Evolutionary conservation across 2,797 vertebrate genomes (phyloP), one percentile per base, ranked within the genome.

Genomic region (Lithobates pipiens): DNA sequence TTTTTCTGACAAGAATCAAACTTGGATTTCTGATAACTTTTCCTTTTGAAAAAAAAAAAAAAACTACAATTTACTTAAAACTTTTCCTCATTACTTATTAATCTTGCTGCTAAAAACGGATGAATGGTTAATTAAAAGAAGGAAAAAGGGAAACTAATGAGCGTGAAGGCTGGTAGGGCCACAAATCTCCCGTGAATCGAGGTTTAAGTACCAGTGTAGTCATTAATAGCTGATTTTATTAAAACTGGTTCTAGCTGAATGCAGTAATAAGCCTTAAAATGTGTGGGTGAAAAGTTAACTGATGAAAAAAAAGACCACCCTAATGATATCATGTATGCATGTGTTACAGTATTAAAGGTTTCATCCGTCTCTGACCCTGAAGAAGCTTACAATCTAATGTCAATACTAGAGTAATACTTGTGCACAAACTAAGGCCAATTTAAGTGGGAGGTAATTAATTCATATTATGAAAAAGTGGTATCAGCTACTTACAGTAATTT

Each of bases 81-180:
- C 65, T 67, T 77, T 77, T 54, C 21, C 76, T 77, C 54, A 78
- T 78, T 78, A 68, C 21, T 21, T 77, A 77, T 63, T 77, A 57
- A 61, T 61, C 16, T 57, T 61, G 50, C 54, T 63, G 50, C 46
- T 77, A 36, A 77, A 77, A 36, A n/a, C 3, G 29, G 27, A 63
- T 77, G 50, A 50, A 34, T 32, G 29, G 75, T 63, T 77, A 25
- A 67, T 67, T 67, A 67, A 67, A 67, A 67, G 65, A 67, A 67
- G 65, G 65, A 67, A 67, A 67, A 67, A 67, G 25, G 27, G 13
- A 67, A 67, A 11, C 25, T 67, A 67, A 67, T 67, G 65, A 67
- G 65, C 65, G 25, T 25, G 11, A 29, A 67, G 65, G 27, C 65
- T 67, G 65, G 65, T 67, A 25, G n/a, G 65, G 27, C 65, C 9